Evolutionary conservation across 2,888 invertebrate species (phyloP), one percentile per base, ranked within the genome.

Genomic region (Diadegma fenestrale): DNA sequence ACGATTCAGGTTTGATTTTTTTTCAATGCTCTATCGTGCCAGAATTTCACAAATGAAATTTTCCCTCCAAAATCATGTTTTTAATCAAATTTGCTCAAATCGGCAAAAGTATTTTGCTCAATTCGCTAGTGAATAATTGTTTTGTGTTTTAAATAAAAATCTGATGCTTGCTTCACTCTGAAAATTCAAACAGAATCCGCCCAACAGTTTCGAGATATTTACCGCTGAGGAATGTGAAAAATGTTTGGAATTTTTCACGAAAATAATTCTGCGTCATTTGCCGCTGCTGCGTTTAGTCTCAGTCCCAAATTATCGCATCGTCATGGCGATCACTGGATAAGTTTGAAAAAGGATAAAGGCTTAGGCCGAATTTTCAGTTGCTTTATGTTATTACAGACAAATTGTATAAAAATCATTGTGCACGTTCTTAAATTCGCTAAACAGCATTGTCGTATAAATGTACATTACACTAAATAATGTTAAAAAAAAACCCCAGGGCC

Each of bases 261-360:
- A 86, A 86, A 78, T 90, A 80, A 92, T 92, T 76, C 86, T 93
- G 85, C 86, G 89, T 83, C 91, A 93, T 82, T 86, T 93, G 72
- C 87, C 91, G 54, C 88, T 93, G 66, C 61, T 92, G 45, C 89
- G 91, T 69, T 83, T 91, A 63, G 80, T 87, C 22, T 90, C 88
- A 78, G 80, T 91, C 54, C 88, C 91, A n/a, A 90, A 89, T 84
- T 89, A 91, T 79, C 88, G 88, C 68, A 86, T 91, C 61, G 81
- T 87, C 41, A 71, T 69, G 8, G 76, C 48, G 37, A 73, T 54
- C 17, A n/a, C 22, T 22, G 22, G 30, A 33, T 37, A 10, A 63
- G 63, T 64, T 30, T 30, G n/a, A n/a, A 43, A 30, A 4, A 12
- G 19, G 22, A 69, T 22, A 33, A 61, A 33, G 7, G 0, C 17